These are phyloP conservation scores for Hypotaenidia philippensis DNA, from an alignment of 2,797 vertebrate species.

Conservation along the genomic window DNA sequence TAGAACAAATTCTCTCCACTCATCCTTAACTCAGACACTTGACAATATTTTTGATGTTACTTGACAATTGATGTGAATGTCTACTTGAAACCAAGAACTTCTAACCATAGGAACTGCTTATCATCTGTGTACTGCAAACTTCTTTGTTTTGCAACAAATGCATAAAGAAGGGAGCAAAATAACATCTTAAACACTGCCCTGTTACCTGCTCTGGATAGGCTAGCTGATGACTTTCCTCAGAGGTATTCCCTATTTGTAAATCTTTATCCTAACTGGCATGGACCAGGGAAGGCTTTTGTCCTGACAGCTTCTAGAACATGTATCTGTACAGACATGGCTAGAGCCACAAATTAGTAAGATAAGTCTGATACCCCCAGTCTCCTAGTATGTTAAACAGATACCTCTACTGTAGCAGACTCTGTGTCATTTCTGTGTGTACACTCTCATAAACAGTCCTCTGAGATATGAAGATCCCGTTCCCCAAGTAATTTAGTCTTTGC, in stretches of 20 bases:
- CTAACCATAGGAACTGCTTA: accelerated
- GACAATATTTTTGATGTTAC: background rate
- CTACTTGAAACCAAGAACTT: background rate
- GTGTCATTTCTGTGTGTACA: background rate
- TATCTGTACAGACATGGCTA: background rate
- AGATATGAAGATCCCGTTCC: background rate
- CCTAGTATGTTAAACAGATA: background rate
- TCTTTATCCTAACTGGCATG: background rate
- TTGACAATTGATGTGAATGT: background rate
- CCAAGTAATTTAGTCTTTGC: background rate
- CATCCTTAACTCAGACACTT: background rate
- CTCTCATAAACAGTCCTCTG: background rate
- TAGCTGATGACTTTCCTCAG: background rate
- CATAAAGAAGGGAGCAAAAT: background rate
- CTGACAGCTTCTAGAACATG: background rate
- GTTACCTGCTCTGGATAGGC: accelerated
- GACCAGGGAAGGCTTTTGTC: background rate
- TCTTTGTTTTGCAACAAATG: background rate
- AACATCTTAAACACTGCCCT: background rate
- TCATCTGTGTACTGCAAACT: background rate
- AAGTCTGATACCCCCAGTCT: background rate
- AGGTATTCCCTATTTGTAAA: background rate
- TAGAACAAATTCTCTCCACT: background rate
- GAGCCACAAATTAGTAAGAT: background rate
- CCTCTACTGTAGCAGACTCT: background rate